Conservation (phyloP, 2,113 vertebrate genomes). For the Morone chrysops region DNA sequence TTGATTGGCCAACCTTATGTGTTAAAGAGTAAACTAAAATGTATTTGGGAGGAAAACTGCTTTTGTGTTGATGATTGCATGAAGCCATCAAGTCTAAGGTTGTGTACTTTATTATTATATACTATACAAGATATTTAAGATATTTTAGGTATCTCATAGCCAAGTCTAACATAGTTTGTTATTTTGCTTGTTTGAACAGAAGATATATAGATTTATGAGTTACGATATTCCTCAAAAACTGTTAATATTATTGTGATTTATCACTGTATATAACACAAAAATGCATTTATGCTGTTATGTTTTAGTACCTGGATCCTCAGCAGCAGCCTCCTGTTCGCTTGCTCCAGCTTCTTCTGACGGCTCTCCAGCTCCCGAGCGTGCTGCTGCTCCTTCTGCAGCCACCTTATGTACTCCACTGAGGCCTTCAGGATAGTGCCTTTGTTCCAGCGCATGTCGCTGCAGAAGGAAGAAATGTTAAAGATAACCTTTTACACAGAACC, state of each 20-base stretch:
- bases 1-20: not conserved
- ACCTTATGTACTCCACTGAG: constrained; percentile 99
- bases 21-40: not conserved
- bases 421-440: constrained; percentile 99
- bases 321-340: constrained; percentile 92
- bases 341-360: constrained; percentile 97
- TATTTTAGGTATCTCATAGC: not conserved
- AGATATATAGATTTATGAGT: not conserved
- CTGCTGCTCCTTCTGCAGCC: constrained; percentile 99
- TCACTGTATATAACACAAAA: not conserved
- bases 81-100: not conserved
- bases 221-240: not conserved
- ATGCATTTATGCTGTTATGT: not conserved
- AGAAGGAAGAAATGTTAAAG: constrained; percentile 79
- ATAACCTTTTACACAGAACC: constrained; percentile 94
- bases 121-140: no score
- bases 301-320: constrained; percentile 95
- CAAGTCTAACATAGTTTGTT: not conserved
- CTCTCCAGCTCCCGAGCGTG: constrained; percentile 94
- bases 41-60: not conserved
- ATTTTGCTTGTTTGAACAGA: not conserved
- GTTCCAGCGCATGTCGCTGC: constrained; percentile 99
- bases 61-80: not conserved
- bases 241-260: not conserved
- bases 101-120: no score